Percentiles rank a stretch among this genome's conserved stretches.
phyloP scores from a whole-genome alignment of 2,888 invertebrate genomes.

The Branchipolynoe longqiensis region DNA sequence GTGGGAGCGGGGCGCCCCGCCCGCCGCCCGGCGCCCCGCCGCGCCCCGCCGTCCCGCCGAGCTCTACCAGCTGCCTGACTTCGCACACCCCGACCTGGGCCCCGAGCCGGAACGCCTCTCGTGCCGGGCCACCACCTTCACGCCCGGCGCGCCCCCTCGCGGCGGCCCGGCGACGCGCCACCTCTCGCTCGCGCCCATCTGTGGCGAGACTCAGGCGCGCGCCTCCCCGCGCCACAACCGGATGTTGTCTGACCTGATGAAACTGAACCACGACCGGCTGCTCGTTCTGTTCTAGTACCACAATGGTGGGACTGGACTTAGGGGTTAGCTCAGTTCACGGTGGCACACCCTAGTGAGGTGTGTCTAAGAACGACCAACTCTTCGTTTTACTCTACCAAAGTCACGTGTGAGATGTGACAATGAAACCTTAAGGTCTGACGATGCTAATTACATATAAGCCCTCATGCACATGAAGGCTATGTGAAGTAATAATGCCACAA shows the following conservation, averaged over 20 bases:
- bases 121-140: constrained; percentile 59
- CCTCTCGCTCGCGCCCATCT: not conserved
- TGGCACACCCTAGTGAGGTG: too few species aligned
- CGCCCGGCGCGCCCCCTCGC: not conserved
- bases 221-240: constrained; percentile 56
- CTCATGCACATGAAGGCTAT: too few species aligned
- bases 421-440: too few species aligned
- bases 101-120: constrained; percentile 52
- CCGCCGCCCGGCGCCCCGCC: not conserved
- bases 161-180: not conserved
- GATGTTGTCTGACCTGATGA: constrained; percentile 62
- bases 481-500: too few species aligned
- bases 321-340: too few species aligned
- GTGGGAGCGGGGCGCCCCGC: not conserved
- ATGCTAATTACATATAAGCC: too few species aligned
- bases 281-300: constrained; percentile 48
- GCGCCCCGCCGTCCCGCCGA: not conserved
- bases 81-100: not conserved
- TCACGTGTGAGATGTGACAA: too few species aligned
- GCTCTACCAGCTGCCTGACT: constrained; percentile 57
- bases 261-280: constrained; percentile 62
- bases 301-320: too few species aligned
- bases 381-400: too few species aligned
- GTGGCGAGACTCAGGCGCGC: not conserved
- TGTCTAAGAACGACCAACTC: too few species aligned